Evolutionary conservation across 2,888 invertebrate species (phyloP).

Genomic region (Tipula unca): DNA sequence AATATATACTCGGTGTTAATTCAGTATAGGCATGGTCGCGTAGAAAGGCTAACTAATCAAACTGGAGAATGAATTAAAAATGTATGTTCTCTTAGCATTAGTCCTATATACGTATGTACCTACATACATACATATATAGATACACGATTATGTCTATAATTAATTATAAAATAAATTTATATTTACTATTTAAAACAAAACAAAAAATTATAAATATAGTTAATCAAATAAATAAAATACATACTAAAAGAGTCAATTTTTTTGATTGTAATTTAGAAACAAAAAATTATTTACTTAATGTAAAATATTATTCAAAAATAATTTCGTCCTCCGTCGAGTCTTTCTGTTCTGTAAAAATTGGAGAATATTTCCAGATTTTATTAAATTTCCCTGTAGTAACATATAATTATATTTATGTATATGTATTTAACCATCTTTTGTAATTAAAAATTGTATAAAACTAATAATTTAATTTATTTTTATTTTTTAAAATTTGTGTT

Average conservation of each 20-base stretch:
- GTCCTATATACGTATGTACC: too few relatives aligned
- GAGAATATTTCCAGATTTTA: neutral
- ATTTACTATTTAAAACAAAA: conserved; percentile 20
- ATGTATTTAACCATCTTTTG: neutral
- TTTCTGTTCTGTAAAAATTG: neutral
- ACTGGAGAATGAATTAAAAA: neutral
- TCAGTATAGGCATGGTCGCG: neutral
- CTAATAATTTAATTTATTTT: neutral
- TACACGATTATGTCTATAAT: neutral
- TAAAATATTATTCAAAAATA: neutral
- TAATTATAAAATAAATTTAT: conserved; percentile 9
- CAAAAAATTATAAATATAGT: conserved; percentile 32
- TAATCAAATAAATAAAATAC: conserved; percentile 24
- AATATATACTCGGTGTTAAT: neutral
- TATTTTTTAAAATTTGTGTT: neutral
- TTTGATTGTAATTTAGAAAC: conserved; percentile 24
- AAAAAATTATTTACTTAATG: neutral
- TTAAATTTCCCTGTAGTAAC: neutral
- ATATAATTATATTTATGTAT: too few relatives aligned
- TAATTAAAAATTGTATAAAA: neutral
- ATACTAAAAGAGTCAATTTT: conserved; percentile 45
- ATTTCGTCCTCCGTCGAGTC: neutral
- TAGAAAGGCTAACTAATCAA: neutral
- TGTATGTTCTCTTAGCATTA: neutral
- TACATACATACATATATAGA: too few relatives aligned